Evolutionary conservation across 2,888 invertebrate species (phyloP).

Genomic region (Sphaeridia pumilis): DNA sequence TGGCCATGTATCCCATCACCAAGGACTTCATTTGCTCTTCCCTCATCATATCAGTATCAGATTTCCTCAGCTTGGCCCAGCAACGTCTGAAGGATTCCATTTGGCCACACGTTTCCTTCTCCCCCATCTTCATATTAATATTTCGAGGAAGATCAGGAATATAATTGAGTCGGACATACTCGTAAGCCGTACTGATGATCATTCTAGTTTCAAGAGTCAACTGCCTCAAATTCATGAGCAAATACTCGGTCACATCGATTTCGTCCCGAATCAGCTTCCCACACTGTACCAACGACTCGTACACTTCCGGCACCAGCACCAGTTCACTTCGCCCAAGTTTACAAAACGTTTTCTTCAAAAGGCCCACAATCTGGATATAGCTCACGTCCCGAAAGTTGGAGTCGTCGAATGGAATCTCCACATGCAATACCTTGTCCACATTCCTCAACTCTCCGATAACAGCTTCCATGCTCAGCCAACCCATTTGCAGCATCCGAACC

Average conservation of each 20-base stretch:
- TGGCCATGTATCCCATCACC: too few species aligned
- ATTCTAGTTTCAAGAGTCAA: conserved; percentile 7
- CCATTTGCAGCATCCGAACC: background rate
- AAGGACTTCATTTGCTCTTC: too few species aligned
- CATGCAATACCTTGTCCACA: conserved; percentile 2
- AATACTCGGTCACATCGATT: conserved; percentile 10
- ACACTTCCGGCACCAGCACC: background rate
- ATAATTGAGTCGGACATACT: too few species aligned
- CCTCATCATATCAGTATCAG: too few species aligned
- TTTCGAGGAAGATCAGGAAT: too few species aligned
- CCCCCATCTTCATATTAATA: too few species aligned
- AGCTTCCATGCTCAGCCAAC: background rate
- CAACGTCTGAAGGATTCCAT: too few species aligned
- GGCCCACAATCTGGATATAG: background rate
- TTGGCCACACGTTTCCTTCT: too few species aligned
- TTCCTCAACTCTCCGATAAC: background rate
- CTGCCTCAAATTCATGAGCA: background rate
- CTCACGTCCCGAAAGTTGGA: conserved; percentile 1
- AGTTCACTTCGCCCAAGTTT: background rate
- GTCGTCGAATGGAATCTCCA: background rate
- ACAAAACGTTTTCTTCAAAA: background rate
- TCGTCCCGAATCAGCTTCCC: conserved; percentile 7
- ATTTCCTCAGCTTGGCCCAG: too few species aligned
- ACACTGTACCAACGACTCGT: background rate
- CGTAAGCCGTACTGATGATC: conserved; percentile 8